Evolutionary conservation across 2,888 invertebrate genomes (phyloP).

Genomic region (Platypus cylindrus): DNA sequence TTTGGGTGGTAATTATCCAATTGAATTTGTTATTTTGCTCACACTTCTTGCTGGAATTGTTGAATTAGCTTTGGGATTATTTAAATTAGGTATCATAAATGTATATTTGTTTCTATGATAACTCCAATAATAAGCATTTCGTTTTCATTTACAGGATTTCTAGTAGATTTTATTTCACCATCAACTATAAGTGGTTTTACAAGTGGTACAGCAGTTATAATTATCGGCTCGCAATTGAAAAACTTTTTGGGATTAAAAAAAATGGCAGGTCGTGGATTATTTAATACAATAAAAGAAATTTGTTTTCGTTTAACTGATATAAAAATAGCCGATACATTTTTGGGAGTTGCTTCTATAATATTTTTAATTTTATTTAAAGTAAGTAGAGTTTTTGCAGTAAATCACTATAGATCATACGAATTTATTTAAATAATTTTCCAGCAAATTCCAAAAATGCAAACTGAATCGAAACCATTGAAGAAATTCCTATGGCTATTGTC

Average conservation of each 20-base stretch:
- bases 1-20: slow-evolving; percentile 52
- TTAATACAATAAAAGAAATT: slow-evolving; percentile 44
- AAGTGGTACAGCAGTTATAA: slow-evolving; percentile 69
- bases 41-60: slow-evolving; percentile 66
- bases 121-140: not conserved
- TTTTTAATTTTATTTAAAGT: slow-evolving; percentile 57
- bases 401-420: not conserved
- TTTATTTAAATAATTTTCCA: slow-evolving; percentile 28
- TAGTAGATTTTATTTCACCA: slow-evolving; percentile 73
- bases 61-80: slow-evolving; percentile 66
- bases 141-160: slow-evolving; percentile 48
- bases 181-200: slow-evolving; percentile 78
- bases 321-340: slow-evolving; percentile 46
- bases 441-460: slow-evolving; percentile 49
- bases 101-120: not conserved
- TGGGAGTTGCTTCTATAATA: slow-evolving; percentile 53
- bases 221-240: slow-evolving; percentile 62
- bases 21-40: slow-evolving; percentile 62
- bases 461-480: slow-evolving; percentile 34
- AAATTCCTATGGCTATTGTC: slow-evolving; percentile 59
- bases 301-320: slow-evolving; percentile 38
- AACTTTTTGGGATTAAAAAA: slow-evolving; percentile 56
- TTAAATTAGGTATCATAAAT: slow-evolving; percentile 55
- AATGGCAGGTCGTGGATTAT: slow-evolving; percentile 53
- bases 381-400: too few species aligned